phyloP scores from a whole-genome alignment of 2,797 vertebrate genomes.

The Sebastes vulpes region DNA sequence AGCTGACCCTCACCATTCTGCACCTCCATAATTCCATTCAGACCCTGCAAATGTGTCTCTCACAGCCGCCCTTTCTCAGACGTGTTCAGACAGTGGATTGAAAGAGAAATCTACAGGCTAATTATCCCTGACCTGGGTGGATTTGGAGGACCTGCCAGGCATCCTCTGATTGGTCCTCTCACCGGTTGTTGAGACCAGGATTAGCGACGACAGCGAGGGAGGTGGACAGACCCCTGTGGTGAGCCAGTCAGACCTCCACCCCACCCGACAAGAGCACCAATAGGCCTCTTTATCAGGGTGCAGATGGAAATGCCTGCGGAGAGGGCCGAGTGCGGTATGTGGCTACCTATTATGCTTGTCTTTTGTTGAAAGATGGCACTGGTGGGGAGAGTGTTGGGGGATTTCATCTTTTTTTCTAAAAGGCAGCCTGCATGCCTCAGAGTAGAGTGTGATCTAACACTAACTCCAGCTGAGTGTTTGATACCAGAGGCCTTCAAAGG shows the following conservation, averaged over 20 bases:
- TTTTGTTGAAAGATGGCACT: conserved; percentile 82
- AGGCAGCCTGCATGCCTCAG: conserved; percentile 76
- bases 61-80: conserved; percentile 75
- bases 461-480: conserved; percentile 84
- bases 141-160: conserved; percentile 77
- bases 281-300: conserved; percentile 83
- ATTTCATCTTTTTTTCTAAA: conserved; percentile 60
- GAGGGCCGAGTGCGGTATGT: conserved; percentile 69
- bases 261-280: conserved; percentile 75
- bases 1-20: conserved; percentile 50
- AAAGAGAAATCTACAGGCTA: conserved; percentile 75
- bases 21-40: conserved; percentile 71
- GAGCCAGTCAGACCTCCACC: conserved; percentile 77
- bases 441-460: conserved; percentile 82
- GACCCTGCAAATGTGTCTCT: conserved; percentile 60
- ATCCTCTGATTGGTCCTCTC: conserved; percentile 82
- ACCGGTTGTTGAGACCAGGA: conserved; percentile 80
- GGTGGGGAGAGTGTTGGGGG: conserved; percentile 70
- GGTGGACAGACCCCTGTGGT: conserved; percentile 70
- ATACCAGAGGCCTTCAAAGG: conserved; percentile 67
- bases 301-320: conserved; percentile 86
- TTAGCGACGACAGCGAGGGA: conserved; percentile 84
- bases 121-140: conserved; percentile 82
- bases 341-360: conserved; percentile 86
- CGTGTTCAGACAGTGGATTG: conserved; percentile 61